Evolutionary conservation across 2,888 invertebrate genomes (phyloP), one percentile per base, ranked within the genome.

Genomic region (Tipula lateralis): DNA sequence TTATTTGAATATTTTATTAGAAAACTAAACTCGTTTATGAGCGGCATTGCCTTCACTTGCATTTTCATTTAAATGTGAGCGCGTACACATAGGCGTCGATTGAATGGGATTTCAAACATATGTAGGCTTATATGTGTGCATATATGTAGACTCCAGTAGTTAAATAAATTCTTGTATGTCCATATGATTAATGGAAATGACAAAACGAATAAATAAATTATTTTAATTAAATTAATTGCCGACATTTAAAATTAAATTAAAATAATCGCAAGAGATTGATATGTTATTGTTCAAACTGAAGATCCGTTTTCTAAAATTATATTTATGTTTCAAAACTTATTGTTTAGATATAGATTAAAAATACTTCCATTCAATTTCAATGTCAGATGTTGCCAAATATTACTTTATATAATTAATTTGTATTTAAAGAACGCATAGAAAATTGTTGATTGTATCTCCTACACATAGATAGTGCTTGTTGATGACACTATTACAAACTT

Each of bases 1-100:
- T 66, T 66, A 66, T 66, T 66, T 66, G 24, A 66, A 66, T 66
- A 66, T 66, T 66, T 66, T 24, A 66, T 66, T 66, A 66, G 66
- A 66, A 66, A 66, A 66, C 24, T 19, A 66, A 66, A 66, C 66
- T 24, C 24, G 66, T 66, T 66, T 24, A 66, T n/a, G 66, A 66
- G 9, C 16, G 16, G 44, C 66, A 24, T 24, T 24, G 24, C 24
- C 66, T 16, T 16, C 44, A 66, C 66, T 66, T 66, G 24, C 66
- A 66, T 66, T 66, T 66, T 66, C 66, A 24, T 24, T 50, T 50
- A 16, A 50, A 50, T 16, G 16, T 50, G 44, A 4, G 16, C 16
- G 16, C 44, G 39, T 39, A 39, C 3, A 66, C n/a, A n/a, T n/a
- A n/a, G n/a, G n/a, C n/a, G 24, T 66, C 9, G 24, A 66, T 24